Base-by-base conservation (phyloP, 1,140 invertebrate genomes). In the Frieseomelitta varia region DNA sequence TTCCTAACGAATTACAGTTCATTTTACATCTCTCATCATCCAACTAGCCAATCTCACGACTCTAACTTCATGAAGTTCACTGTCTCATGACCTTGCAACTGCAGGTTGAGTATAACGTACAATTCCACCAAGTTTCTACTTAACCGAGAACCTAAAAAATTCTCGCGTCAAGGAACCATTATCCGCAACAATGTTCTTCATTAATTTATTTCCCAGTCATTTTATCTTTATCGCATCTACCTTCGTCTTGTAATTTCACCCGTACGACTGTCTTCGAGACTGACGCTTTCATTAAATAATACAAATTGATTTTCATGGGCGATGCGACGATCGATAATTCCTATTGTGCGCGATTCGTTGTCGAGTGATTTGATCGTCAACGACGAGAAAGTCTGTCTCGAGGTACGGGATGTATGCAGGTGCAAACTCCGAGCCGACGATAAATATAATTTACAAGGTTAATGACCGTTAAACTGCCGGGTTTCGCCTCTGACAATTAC, bases 401-500 rank as follows among this genome's bases (percentile, higher is more conserved):
- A 34, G 63, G 12, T 53, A 55, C 67, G 75, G 34, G 34, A 24
- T 30, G 67, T 51, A 51, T 84, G 68, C 76, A 67, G 71, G 73
- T 78, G 74, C 87, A 69, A 85, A 78, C 67, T 87, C 51, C 78
- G 63, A 82, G 83, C 69, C 77, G 69, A 87, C 78, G 83, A 89
- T 87, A 90, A 88, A 82, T 80, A 81, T 53, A 84, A 87, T 89
- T 86, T 79, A 27, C 87, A 71, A 87, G 77, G 79, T 89, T 85
- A 81, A 88, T 85, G 86, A 85, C 85, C 85, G 87, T 90, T 87
- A 90, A 90, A 90, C 87, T 79, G 88, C 73, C 81, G 34, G 71
- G 81, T 82, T 75, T 90, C 67, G 63, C 58, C 34, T 53, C 81
- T 73, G 71, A 89, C 85, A 87, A 90, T 90, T 90, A 90, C 77